Conservation (phyloP, 2,888 invertebrate genomes). For the Bruchidius siliquastri region DNA sequence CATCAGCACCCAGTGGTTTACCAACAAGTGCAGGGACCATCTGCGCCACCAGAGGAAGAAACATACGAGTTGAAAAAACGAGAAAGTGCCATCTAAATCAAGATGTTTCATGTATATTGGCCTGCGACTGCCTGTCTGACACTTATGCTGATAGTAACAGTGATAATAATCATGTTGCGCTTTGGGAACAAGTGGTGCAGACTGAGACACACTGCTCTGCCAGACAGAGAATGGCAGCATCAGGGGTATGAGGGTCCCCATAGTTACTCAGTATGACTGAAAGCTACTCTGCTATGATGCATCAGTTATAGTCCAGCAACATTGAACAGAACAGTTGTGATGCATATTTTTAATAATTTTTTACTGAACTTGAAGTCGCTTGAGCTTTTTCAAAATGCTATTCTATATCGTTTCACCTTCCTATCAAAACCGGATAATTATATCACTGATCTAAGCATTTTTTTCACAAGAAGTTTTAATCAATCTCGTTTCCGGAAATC, state of each 20-base stretch:
- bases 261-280: background rate
- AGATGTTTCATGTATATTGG: conserved; percentile 65
- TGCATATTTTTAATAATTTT: no score
- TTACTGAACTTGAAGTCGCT: no score
- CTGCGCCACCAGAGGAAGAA: conserved; percentile 44
- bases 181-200: conserved; percentile 70
- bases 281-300: background rate
- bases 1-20: conserved; percentile 35
- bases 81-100: conserved; percentile 69
- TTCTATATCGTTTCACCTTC: no score
- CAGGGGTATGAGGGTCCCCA: conserved; percentile 52
- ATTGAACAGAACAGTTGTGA: no score
- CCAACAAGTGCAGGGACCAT: conserved; percentile 38
- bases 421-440: no score
- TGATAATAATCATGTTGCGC: conserved; percentile 71
- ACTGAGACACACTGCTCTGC: conserved; percentile 63
- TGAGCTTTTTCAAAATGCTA: no score
- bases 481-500: no score
- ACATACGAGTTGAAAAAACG: conserved; percentile 56
- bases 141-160: conserved; percentile 63
- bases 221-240: conserved; percentile 63
- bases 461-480: no score
- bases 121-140: conserved; percentile 71
- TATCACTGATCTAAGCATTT: no score
- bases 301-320: no score